Base-by-base conservation (phyloP, 2,888 invertebrate genomes). In the Drosophila mimica region DNA sequence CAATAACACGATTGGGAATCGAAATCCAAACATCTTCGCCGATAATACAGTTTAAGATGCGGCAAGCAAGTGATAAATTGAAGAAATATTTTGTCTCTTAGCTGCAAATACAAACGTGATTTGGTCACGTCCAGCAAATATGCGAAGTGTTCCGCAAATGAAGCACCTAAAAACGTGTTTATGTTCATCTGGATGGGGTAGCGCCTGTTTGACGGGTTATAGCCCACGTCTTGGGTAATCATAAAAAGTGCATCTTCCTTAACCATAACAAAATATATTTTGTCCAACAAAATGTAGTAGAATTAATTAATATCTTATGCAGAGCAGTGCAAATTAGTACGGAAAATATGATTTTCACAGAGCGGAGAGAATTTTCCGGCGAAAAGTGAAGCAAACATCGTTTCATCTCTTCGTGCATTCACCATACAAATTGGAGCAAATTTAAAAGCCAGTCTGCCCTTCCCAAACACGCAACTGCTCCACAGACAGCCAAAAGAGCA, bases 401-500 rank as follows among this genome's bases (percentile, higher is more conserved):
- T 7, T 46, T 20, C 43, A 43, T 43, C 20, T 46, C 7, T 20
- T 20, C 7, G 7, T 7, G 7, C 20, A 46, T 13, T 6, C 20
- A 25, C 20, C 13, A n/a, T 13, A 13, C 1, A 54, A 34, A 2
- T 9, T 0, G 17, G 28, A 4, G n/a, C 15, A 53, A 25, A 8
- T 20, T 61, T 75, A 90, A 49, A 91, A 90, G 4, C 87, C 85
- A 1, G 66, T 65, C 48, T 95, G 95, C 4, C 95, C 95, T 63
- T 95, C 93, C 64, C 94, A 91, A 40, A 94, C 90, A 92, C 95
- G 94, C 52, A 98, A 95, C 92, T 97, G 96, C 92, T 98, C 98
- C 89, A 97, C 97, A 0, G 96, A 96, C 70, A 98, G 93, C 98
- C 98, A 98, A 93, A 98, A 98, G 38, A 97, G 96, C 9, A 98